Conservation (phyloP, 1,140 invertebrate genomes). For the Helicorthomorpha holstii region DNA sequence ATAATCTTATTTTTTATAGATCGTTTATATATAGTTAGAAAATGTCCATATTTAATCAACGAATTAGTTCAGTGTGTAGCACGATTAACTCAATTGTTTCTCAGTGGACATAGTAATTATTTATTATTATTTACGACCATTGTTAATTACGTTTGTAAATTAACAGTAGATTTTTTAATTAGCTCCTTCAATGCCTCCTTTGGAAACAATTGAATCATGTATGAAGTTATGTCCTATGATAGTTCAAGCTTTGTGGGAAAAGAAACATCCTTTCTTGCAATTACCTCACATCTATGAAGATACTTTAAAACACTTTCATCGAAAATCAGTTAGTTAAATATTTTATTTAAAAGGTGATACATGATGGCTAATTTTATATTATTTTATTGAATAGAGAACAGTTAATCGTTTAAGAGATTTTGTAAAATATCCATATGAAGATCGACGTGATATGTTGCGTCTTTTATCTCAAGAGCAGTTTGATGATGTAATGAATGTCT, state of each 20-base stretch:
- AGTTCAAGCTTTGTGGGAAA: constrained; percentile 90
- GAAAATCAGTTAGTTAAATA: constrained; percentile 67
- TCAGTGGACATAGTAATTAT: constrained; percentile 59
- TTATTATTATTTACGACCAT: constrained; percentile 7
- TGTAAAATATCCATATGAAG: constrained; percentile 70
- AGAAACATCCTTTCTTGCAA: constrained; percentile 81
- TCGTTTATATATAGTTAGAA: constrained; percentile 60
- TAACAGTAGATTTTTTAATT: constrained; percentile 21
- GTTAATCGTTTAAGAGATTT: too few relatives aligned
- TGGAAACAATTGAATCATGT: constrained; percentile 92
- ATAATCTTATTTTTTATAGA: constrained; percentile 20
- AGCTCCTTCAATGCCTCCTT: constrained; percentile 59
- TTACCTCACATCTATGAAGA: constrained; percentile 90
- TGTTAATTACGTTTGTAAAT: not conserved
- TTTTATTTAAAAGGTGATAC: too few relatives aligned
- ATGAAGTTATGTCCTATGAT: constrained; percentile 96
- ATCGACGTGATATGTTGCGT: constrained; percentile 63
- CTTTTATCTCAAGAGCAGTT: constrained; percentile 78
- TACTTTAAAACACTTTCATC: constrained; percentile 75
- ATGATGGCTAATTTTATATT: too few relatives aligned
- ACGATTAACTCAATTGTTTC: constrained; percentile 78
- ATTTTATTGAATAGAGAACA: too few relatives aligned
- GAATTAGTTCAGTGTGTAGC: constrained; percentile 94
- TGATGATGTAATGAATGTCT: constrained; percentile 78
- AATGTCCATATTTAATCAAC: constrained; percentile 88